Evolutionary conservation across 1,140 invertebrate species (phyloP), one percentile per base, ranked within the genome.

Genomic region (Zaprionus gabonicus): DNA sequence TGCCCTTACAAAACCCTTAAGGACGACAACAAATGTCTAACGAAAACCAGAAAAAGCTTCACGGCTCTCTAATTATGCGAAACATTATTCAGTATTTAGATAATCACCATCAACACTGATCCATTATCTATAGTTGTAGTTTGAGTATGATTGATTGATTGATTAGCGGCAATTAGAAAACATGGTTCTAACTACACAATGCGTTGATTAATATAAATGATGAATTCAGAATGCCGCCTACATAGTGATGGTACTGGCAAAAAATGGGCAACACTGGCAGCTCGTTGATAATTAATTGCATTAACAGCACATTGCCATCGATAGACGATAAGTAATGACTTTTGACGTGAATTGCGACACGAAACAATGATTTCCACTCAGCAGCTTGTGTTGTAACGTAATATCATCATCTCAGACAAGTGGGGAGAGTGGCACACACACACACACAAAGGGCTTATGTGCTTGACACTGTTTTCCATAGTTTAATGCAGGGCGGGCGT

Each of bases 181-280:
- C n/a, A 46, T 46, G 9, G 41, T 49, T 70, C 68, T 64, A 70
- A 65, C 76, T 71, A 41, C 56, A 69, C 38, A 49, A 25, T 41
- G 25, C 34, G 44, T 83, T 83, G 31, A 84, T 84, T 84, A 70
- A 71, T 78, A 80, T 71, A 59, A 80, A 83, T 57, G 13, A 20
- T 23, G 17, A 9, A 10, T 31, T 12, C 12, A 57, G 9, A 57
- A 28, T 57, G 10, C 28, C n/a, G 15, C 38, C 1, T 28, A n/a
- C n/a, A n/a, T n/a, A 17, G 25, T 62, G 25, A 46, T 46, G 9
- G n/a, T 17, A 4, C 15, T 20, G 15, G 15, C 41, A 31, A 28
- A 46, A 46, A 27, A 44, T 41, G 10, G 38, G 23, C 20, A 27
- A 15, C 20, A 60, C 58, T 46, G 41, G 38, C 36, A 38, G n/a